Conservation (phyloP, 2,888 invertebrate species). For the Strigamia crassipes region DNA sequence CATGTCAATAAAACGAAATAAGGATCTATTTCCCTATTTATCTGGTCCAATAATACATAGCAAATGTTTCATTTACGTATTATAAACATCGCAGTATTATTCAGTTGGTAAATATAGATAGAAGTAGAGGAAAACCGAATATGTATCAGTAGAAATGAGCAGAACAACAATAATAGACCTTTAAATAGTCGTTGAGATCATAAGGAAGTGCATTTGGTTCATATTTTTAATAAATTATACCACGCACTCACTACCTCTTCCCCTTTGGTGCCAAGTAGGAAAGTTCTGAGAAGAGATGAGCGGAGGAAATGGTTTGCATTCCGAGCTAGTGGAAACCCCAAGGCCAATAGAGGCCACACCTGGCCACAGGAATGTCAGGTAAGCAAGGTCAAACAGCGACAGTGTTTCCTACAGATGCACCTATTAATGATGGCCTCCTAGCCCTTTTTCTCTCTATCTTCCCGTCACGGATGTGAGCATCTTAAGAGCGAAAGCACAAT, state of each 20-base stretch:
- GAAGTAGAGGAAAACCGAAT: neutral
- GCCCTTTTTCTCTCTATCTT: neutral
- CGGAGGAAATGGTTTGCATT: conserved; percentile 17
- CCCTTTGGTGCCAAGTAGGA: conserved; percentile 18
- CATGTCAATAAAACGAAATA: neutral
- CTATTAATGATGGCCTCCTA: neutral
- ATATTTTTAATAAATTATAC: conserved; percentile 14
- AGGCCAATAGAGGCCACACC: conserved; percentile 22
- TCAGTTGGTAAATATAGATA: neutral
- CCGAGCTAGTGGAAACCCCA: conserved; percentile 17
- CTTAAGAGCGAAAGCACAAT: neutral
- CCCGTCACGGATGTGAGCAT: neutral
- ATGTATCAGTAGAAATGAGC: neutral
- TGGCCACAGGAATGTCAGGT: conserved; percentile 26
- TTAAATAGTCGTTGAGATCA: neutral
- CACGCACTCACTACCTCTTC: conserved; percentile 15
- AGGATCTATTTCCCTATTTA: neutral
- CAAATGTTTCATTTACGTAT: too few relatives aligned
- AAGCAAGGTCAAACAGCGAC: neutral
- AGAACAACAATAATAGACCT: neutral
- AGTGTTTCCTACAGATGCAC: neutral
- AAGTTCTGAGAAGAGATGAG: conserved; percentile 6
- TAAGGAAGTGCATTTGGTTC: conserved; percentile 17
- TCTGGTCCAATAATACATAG: neutral
- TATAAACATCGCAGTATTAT: neutral